Evolutionary conservation across 1,140 invertebrate species (phyloP), one percentile per base, ranked within the genome.

Genomic region (Calliphora vicina): DNA sequence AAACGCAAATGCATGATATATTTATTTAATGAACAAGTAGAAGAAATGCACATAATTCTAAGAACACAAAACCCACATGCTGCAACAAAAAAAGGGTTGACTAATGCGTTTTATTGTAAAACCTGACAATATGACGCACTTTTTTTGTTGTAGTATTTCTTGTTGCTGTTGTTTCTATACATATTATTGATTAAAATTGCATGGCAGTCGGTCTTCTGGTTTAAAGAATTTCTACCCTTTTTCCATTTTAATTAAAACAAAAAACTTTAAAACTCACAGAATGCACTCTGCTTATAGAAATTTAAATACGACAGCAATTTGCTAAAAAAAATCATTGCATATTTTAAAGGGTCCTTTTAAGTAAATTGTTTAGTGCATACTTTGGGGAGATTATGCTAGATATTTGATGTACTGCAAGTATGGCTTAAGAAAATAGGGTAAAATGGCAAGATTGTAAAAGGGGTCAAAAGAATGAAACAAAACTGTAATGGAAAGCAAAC

Each of bases 51-150:
- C n/a, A 57, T 15, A 57, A 57, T n/a, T 17, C 50, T 57, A 35
- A 50, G 45, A 50, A 50, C 35, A 50, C 8, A n/a, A 50, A 50
- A n/a, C n/a, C n/a, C 45, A 15, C 10, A 23, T 23, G n/a, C 10
- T 67, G 20, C 4, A 23, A 67, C 1, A 67, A 67, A 67, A 67
- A 23, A 67, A 67, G 61, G 61, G 61, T 67, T 67, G 61, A 67
- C 61, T 67, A 67, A 67, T 67, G 61, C 61, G n/a, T 67, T 67
- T 67, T 20, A 67, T 67, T 67, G 61, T 25, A 67, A 67, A 67
- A 67, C 61, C n/a, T 67, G n/a, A 25, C 61, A 67, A 67, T 67
- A 67, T 23, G 23, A 67, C 61, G 61, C 61, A 67, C 61, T 67
- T 67, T 67, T 67, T 67, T 67, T n/a, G n/a, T n/a, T n/a, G n/a